Evolutionary conservation across 92 coral and sea anemone genomes (phyloP).

Genomic region (Zoanthus solanderi): DNA sequence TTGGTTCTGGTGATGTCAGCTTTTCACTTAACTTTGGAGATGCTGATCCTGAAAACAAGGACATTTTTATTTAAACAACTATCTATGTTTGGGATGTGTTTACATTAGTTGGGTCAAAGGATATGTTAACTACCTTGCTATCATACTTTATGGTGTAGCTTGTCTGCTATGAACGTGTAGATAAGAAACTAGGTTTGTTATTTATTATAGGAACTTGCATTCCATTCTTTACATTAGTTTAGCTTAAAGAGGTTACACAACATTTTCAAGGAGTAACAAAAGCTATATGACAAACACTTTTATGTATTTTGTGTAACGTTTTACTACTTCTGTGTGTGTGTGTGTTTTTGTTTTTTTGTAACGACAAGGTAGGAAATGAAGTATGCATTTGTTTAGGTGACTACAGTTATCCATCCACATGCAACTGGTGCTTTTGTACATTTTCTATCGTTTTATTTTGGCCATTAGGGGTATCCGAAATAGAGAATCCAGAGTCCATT

Average conservation of each 20-base stretch:
- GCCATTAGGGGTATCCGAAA: not conserved
- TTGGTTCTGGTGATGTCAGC: slow-evolving; percentile 55
- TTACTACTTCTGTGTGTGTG: not conserved
- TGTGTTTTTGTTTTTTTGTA: not conserved
- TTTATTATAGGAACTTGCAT: not conserved
- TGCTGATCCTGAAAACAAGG: slow-evolving; percentile 34
- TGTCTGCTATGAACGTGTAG: not conserved
- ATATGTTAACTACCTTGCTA: not conserved
- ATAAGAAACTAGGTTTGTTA: not conserved
- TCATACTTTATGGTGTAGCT: not conserved
- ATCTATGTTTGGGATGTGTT: not conserved
- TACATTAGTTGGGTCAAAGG: not conserved
- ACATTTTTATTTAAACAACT: not conserved
- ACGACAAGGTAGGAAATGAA: not conserved
- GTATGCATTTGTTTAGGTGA: not conserved
- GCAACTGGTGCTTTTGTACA: not conserved
- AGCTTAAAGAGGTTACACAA: not conserved
- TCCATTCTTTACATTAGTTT: not conserved
- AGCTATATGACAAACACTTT: not conserved
- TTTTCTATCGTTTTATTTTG: not conserved
- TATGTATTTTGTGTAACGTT: not conserved
- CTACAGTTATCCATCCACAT: not conserved
- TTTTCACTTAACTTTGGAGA: slow-evolving; percentile 75
- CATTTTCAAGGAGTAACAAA: not conserved
- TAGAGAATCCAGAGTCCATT: not conserved